A percentile compares a stretch with the other conserved stretches of the same genome.
Conservation (phyloP, 2,888 invertebrate species). For the Drosophila kuntzei region DNA sequence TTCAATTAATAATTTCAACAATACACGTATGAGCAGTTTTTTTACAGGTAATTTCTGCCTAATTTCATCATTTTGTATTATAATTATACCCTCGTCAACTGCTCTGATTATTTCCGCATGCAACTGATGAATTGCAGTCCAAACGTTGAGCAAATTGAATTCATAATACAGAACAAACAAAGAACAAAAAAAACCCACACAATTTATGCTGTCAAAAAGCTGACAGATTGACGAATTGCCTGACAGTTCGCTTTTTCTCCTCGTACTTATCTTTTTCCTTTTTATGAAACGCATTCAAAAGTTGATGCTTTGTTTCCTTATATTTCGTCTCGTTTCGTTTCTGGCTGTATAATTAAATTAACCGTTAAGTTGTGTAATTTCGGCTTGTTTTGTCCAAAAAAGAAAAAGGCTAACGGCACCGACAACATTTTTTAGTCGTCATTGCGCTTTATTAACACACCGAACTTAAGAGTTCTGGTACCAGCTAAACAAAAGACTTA, state of each 20-base stretch:
- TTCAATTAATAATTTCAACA: constrained; percentile 1
- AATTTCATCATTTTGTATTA: constrained; percentile 13
- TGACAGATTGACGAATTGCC: constrained; percentile 69
- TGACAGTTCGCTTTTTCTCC: constrained; percentile 40
- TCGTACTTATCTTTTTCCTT: constrained; percentile 29
- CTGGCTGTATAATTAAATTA: constrained; percentile 58
- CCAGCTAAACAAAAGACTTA: constrained; percentile 63
- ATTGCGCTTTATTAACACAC: constrained; percentile 57
- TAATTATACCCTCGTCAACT: constrained; percentile 42
- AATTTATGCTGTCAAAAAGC: constrained; percentile 70
- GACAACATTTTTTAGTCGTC: constrained; percentile 50
- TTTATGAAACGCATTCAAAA: constrained; percentile 50
- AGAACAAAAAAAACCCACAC: constrained; percentile 35
- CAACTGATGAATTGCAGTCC: constrained; percentile 51
- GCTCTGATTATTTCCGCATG: constrained; percentile 68
- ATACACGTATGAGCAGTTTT: not conserved
- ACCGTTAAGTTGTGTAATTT: constrained; percentile 77
- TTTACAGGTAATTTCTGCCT: not conserved
- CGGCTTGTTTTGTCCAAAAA: constrained; percentile 29
- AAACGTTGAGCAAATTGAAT: constrained; percentile 37
- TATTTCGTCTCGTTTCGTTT: constrained; percentile 11
- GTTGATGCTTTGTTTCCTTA: constrained; percentile 46
- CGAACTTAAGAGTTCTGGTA: constrained; percentile 29
- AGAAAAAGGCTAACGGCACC: constrained; percentile 50
- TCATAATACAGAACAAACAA: constrained; percentile 47